Base-by-base conservation (phyloP, 1,140 invertebrate genomes). In the Metaphire vulgaris region DNA sequence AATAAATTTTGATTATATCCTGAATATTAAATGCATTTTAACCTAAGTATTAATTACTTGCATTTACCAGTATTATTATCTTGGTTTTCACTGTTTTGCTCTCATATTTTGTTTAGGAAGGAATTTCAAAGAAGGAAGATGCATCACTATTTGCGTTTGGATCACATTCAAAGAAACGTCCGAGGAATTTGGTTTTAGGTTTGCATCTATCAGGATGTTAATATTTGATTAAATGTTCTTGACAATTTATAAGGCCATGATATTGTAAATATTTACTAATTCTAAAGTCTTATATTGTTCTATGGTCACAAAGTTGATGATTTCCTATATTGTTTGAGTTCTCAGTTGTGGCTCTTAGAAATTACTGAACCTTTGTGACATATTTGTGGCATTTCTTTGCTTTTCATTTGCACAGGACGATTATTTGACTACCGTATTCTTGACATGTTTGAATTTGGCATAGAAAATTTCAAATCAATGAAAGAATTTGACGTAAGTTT, bases 391-490 rank as follows among this genome's bases (percentile, higher is more conserved):
- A 65, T 65, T 65, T 65, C n/a, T n/a, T 65, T 65, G n/a, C 14
- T 15, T 65, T n/a, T n/a, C n/a, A n/a, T n/a, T 72, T 76, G 80
- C 83, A 12, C 79, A 89, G 90, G 91, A 1, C 89, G 97, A 80
- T 91, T 93, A 80, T 98, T 91, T 87, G 93, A 99, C 86, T 89
- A 92, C 81, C 91, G 92, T 69, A 85, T 99, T 32, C 87, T 99
- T 65, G 97, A 99, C 83, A 98, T 99, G 94, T 90, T 96, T 80
- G 97, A 99, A 88, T 89, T 99, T 77, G 93, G 94, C 29, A 89
- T 98, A 26, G 92, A 93, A 78, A 90, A 92, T 68, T 97, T 91
- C 82, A 90, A 90, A 86, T 87, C 90, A 14, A 88, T 97, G 82
- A 85, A 89, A 68, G 91, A 93, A 34, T 95, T 97, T 80, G 90